Evolutionary conservation across 2,888 invertebrate genomes (phyloP).

Genomic region (Oligia fasciuncula): DNA sequence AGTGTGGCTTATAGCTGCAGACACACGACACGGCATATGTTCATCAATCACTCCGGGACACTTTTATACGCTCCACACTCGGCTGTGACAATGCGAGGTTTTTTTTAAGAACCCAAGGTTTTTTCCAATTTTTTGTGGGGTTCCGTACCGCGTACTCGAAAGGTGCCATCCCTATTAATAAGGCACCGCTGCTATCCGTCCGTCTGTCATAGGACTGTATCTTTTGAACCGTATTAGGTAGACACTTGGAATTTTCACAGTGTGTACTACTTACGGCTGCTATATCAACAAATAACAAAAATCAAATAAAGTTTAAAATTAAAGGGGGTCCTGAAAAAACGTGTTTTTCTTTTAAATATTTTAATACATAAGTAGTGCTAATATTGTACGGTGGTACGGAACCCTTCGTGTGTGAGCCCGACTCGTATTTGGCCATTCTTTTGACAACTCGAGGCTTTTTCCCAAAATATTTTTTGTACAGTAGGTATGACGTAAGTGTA

Average conservation of each 20-base stretch:
- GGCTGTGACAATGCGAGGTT: slow-evolving; percentile 69
- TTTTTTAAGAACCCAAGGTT: slow-evolving; percentile 64
- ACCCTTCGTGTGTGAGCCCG: not conserved
- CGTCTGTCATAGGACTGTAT: not conserved
- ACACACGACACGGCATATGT: slow-evolving; percentile 78
- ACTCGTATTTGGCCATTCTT: slow-evolving; percentile 36
- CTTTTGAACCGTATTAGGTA: not conserved
- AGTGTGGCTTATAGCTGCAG: slow-evolving; percentile 63
- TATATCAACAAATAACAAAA: not conserved
- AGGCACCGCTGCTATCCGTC: not conserved
- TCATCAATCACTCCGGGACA: slow-evolving; percentile 81
- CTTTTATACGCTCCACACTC: slow-evolving; percentile 76
- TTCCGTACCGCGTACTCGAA: not conserved
- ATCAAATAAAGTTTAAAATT: not conserved
- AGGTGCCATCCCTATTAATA: not conserved
- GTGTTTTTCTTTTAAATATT: no score
- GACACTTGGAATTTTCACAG: not conserved
- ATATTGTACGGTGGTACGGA: not conserved
- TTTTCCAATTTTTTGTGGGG: slow-evolving; percentile 63
- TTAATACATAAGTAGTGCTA: not conserved
- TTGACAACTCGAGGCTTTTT: slow-evolving; percentile 64
- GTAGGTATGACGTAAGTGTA: slow-evolving; percentile 64
- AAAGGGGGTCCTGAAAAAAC: no score
- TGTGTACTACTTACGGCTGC: not conserved
- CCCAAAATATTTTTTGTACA: slow-evolving; percentile 58